phyloP scores from a whole-genome alignment of 2,888 invertebrate genomes.

The Lasioglossum figueresi region DNA sequence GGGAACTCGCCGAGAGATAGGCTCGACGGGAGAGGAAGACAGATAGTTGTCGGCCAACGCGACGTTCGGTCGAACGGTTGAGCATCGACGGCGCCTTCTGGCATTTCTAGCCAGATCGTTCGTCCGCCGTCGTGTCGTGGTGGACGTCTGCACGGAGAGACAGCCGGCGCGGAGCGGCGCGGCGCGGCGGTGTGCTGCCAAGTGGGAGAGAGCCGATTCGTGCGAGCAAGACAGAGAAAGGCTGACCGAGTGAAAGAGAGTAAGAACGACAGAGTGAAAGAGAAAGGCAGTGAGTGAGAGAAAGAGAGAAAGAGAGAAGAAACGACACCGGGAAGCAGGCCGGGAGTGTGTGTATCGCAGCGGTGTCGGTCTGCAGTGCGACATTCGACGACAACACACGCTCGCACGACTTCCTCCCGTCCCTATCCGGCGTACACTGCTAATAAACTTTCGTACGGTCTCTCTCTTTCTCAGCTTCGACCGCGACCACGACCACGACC shows the following conservation, averaged over 20 bases:
- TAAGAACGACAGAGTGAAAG: not conserved
- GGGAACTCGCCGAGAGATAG: not conserved
- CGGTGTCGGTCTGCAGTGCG: constrained; percentile 60
- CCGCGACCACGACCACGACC: not conserved
- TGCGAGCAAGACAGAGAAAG: not conserved
- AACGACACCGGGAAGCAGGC: constrained; percentile 29
- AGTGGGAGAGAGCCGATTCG: constrained; percentile 32
- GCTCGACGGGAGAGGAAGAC: not conserved
- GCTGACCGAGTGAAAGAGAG: not conserved
- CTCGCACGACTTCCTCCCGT: constrained; percentile 35
- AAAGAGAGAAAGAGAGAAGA: constrained; percentile 23
- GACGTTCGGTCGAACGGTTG: not conserved
- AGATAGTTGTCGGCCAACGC: constrained; percentile 11
- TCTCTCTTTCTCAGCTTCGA: not conserved
- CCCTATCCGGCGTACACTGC: constrained; percentile 1
- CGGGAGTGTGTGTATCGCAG: constrained; percentile 24
- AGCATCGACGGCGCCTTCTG: constrained; percentile 17
- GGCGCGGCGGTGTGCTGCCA: constrained; percentile 11
- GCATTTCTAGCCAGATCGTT: constrained; percentile 25
- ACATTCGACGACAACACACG: constrained; percentile 67
- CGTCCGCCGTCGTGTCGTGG: constrained; percentile 4
- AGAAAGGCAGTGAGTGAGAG: not conserved
- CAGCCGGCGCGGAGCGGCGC: constrained; percentile 24
- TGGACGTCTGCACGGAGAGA: constrained; percentile 30
- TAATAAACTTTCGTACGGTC: constrained; percentile 42